Evolutionary conservation across 2,797 vertebrate species (phyloP), one percentile per base, ranked within the genome.

Genomic region (Clarias platycephalus): DNA sequence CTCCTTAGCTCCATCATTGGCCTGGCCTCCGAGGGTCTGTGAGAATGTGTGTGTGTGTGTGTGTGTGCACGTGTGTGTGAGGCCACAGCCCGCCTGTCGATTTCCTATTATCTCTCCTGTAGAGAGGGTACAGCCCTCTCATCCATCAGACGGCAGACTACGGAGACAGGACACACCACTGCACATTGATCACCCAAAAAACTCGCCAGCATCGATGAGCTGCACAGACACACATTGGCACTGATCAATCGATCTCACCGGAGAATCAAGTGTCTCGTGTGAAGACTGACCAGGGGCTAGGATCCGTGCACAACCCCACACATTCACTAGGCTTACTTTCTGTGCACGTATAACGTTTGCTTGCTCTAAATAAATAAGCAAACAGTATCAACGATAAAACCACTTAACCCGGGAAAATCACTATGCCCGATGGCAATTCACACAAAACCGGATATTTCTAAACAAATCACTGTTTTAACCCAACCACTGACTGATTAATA

Each of bases 61-160:
- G 31, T 31, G 31, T 31, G 58, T 60, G 81, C 2, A 72, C n/a
- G 83, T 80, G 81, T 66, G 83, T 82, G 87, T 70, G 91, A 90
- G 92, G 93, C 89, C 91, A 57, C 89, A 92, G 93, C 93, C 91
- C 88, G 93, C 92, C 92, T 95, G 95, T 95, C 94, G 94, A 95
- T 95, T 96, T 95, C 93, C 94, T 93, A 96, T 96, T 95, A 96
- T 95, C 94, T 94, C 92, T 94, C 93, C 91, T 90, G 89, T 93
- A 92, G 93, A 93, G 94, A 83, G 91, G 93, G 91, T 93, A 91
- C 89, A 90, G 94, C 91, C 93, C 91, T 90, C 91, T 91, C 94
- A 95, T 95, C 93, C 89, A 95, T 95, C 94, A 95, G 89, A 89
- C 79, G 87, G 87, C 90, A 91, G 92, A 92, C 92, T 92, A 91